Evolutionary conservation across 1,140 invertebrate species (phyloP), one percentile per base, ranked within the genome.

Genomic region (Zaprionus africanus): DNA sequence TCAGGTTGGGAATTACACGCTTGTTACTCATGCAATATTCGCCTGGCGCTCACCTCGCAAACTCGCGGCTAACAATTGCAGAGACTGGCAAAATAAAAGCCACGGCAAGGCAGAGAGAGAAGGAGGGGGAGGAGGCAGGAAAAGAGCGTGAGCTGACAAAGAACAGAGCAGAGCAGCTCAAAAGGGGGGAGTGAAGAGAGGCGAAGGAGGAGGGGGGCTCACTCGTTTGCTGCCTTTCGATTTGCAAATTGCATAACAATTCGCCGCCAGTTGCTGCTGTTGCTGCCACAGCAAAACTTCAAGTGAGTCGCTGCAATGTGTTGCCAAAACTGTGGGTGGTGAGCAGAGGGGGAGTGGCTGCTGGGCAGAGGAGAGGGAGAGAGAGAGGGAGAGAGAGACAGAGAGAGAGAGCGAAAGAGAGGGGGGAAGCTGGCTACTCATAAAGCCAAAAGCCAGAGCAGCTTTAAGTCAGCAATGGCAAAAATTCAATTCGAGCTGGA

Each of bases 191-290:
- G 0, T 26, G 13, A 24, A 28, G 15, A 31, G 31, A 15, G 7
- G 28, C 43, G 53, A 62, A 61, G 74, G 49, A 13, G 38, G 17
- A 31, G 38, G 54, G 26, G 28, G 31, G 7, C 54, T 46, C 56
- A 49, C 12, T 64, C 63, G 78, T 76, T 82, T 69, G 61, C 60
- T 72, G 83, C 65, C 65, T 82, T 79, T 82, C 77, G 65, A 80
- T 88, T 84, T 76, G 57, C 67, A 72, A 81, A 87, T 84, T 88
- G 75, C 83, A 87, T 78, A 87, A 88, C 80, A 70, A 75, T 70
- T 70, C 66, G 71, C 70, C 54, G 34, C 43, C 53, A 67, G 63
- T 58, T 51, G 53, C 54, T 11, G 65, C 56, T 43, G 13, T 24
- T 60, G 54, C 26, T 34, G 41, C 41, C 49, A 62, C 19, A 58